A percentile compares a stretch with the other conserved stretches of the same genome.
phyloP scores from a whole-genome alignment of 2,888 invertebrate genomes.

The Taenaris catops region DNA sequence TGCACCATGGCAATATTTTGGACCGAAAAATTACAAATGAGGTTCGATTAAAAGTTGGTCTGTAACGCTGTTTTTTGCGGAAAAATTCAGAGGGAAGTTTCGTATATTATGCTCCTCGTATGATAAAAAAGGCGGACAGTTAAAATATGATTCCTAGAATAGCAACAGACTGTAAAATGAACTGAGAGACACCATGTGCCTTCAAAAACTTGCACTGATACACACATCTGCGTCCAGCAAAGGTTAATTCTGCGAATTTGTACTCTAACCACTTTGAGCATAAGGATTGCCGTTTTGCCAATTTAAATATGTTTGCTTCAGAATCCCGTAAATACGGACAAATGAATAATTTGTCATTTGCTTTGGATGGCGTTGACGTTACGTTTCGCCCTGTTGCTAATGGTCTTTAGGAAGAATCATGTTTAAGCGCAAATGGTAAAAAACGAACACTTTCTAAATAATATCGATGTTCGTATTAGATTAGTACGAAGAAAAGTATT shows the following conservation, averaged over 20 bases:
- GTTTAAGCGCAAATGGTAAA: constrained; percentile 8
- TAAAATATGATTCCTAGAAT: constrained; percentile 76
- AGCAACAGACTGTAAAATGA: constrained; percentile 77
- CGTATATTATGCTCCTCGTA: no score
- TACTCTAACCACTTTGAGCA: constrained; percentile 23
- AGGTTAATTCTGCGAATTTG: constrained; percentile 25
- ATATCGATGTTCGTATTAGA: no score
- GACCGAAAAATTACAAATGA: no score
- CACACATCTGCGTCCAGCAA: constrained; percentile 27
- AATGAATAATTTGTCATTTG: constrained; percentile 69
- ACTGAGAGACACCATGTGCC: constrained; percentile 67
- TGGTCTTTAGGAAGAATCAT: constrained; percentile 41
- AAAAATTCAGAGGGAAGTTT: no score
- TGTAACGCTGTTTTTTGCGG: no score
- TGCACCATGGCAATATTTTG: no score
- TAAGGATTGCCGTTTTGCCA: constrained; percentile 22
- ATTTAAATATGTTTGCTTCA: constrained; percentile 10
- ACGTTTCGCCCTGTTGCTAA: constrained; percentile 62
- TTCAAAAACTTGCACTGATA: constrained; percentile 53
- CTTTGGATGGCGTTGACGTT: constrained; percentile 60
- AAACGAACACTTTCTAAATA: constrained; percentile 3
- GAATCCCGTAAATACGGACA: constrained; percentile 33
- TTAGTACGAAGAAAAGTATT: no score
- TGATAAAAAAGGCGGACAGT: no score
- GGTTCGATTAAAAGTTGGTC: no score